Conservation (phyloP, 2,113 vertebrate genomes). For the Camelus dromedarius region DNA sequence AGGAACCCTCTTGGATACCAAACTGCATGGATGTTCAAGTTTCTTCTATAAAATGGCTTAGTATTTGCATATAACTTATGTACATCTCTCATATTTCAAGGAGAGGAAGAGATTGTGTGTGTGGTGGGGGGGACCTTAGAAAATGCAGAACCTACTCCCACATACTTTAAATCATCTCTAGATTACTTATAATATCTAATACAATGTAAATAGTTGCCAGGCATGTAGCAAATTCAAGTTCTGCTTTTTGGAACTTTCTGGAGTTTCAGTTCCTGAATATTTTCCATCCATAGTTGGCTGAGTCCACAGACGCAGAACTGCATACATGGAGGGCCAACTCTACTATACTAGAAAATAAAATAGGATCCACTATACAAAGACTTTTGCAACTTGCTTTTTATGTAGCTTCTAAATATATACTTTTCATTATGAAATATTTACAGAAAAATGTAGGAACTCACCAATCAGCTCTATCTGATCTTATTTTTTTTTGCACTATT, state of each 20-base stretch:
- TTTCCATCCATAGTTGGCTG: neutral
- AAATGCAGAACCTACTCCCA: neutral
- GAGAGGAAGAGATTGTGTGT: no score
- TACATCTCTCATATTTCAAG: neutral
- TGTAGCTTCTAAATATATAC: neutral
- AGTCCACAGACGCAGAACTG: neutral
- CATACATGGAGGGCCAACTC: neutral
- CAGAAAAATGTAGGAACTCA: conserved; percentile 40
- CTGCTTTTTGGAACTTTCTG: neutral
- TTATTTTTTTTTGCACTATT: conserved; percentile 12
- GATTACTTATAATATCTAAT: neutral
- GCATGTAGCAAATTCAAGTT: neutral
- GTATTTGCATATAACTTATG: neutral
- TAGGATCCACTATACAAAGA: neutral
- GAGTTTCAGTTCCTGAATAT: neutral
- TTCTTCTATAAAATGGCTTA: neutral
- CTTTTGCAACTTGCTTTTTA: conserved; percentile 49
- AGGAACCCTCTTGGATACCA: neutral
- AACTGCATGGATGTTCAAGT: neutral
- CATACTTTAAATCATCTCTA: neutral
- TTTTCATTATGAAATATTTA: conserved; percentile 26
- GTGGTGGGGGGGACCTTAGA: no score
- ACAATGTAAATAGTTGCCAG: neutral
- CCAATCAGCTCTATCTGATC: neutral
- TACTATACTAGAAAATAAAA: conserved; percentile 17